phyloP scores from a whole-genome alignment of 2,797 vertebrate species.

The Chelon auratus region DNA sequence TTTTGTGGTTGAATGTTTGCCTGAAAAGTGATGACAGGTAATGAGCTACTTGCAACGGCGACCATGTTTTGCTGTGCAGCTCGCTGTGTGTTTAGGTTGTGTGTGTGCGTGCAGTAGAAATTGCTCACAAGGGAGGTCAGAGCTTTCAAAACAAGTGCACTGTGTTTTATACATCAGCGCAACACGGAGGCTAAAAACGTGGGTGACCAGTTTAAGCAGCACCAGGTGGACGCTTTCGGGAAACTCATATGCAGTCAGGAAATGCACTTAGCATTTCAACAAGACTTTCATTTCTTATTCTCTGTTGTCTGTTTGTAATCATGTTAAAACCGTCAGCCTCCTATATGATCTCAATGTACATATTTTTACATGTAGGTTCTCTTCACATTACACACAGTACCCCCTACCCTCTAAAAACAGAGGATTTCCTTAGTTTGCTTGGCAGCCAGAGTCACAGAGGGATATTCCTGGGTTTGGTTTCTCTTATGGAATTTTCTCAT shows the following conservation, averaged over 20 bases:
- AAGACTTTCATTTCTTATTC: not conserved
- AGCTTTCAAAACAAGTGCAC: constrained; percentile 52
- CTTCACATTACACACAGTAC: constrained; percentile 32
- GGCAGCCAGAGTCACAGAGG: constrained; percentile 62
- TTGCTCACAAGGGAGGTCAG: constrained; percentile 54
- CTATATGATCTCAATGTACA: constrained; percentile 46
- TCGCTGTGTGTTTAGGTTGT: constrained; percentile 18
- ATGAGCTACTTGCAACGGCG: constrained; percentile 16
- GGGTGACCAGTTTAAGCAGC: constrained; percentile 16
- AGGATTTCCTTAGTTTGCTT: constrained; percentile 78
- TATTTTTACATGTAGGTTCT: constrained; percentile 44
- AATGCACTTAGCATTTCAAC: constrained; percentile 21
- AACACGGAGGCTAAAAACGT: constrained; percentile 20
- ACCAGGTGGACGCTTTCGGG: not conserved
- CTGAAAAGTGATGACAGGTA: constrained; percentile 45
- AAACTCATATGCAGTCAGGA: constrained; percentile 12
- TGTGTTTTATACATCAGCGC: constrained; percentile 76
- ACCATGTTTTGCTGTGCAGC: constrained; percentile 46
- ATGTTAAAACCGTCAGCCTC: constrained; percentile 19
- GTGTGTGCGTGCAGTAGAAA: constrained; percentile 32
- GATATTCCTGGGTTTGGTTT: constrained; percentile 73
- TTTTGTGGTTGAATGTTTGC: constrained; percentile 27
- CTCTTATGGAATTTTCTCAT: constrained; percentile 74
- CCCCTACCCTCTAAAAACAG: constrained; percentile 70
- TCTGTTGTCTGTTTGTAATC: constrained; percentile 9